Evolutionary conservation across 1,140 invertebrate species (phyloP).

Genomic region (Conus ventricosus): DNA sequence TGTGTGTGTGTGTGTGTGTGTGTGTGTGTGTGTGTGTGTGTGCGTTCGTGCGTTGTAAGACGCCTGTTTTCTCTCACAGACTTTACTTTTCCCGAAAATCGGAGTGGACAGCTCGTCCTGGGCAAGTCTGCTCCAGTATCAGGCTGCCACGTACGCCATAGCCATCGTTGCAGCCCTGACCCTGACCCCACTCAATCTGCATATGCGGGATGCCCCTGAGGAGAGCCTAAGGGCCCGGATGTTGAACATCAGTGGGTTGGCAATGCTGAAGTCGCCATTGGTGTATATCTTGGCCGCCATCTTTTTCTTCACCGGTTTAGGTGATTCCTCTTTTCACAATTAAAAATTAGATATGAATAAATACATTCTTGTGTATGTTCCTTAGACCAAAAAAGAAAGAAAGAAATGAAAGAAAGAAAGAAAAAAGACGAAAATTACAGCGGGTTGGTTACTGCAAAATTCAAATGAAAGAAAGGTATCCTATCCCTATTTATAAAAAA

Average conservation of each 20-base stretch:
- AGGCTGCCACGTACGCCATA: not conserved
- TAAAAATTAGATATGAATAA: too few species aligned
- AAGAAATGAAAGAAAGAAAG: too few species aligned
- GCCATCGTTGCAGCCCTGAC: not conserved
- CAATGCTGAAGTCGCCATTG: not conserved
- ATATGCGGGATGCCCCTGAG: not conserved
- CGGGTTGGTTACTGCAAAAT: too few species aligned
- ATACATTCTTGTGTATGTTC: too few species aligned
- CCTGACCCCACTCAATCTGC: constrained; percentile 9
- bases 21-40: too few species aligned
- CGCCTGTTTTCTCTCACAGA: not conserved
- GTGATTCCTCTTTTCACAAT: not conserved
- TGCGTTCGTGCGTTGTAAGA: too few species aligned
- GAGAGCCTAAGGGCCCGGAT: not conserved
- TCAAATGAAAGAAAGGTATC: too few species aligned
- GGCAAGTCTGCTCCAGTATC: not conserved
- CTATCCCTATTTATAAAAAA: too few species aligned
- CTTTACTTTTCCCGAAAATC: not conserved
- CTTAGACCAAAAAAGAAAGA: too few species aligned
- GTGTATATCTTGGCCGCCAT: not conserved
- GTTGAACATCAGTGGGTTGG: not conserved
- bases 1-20: too few species aligned
- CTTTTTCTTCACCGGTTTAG: not conserved
- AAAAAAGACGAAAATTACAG: too few species aligned
- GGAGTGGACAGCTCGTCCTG: not conserved